Conservation (phyloP, 2,113 vertebrate species). For the Stegastes partitus region DNA sequence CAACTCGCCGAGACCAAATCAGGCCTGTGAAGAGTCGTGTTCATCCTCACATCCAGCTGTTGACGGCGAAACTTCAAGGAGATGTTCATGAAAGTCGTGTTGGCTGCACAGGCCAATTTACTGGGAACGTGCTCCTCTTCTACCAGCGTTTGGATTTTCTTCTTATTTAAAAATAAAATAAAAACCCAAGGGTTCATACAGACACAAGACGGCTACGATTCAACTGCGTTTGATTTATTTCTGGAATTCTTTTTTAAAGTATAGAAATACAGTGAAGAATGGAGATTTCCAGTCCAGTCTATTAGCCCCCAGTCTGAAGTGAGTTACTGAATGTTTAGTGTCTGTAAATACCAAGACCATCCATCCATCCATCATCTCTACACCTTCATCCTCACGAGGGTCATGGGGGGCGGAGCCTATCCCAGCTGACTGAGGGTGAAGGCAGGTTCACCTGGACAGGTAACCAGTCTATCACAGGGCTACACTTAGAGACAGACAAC, state of each 20-base stretch:
- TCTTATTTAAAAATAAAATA: too few relatives aligned
- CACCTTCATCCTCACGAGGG: too few relatives aligned
- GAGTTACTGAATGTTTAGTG: too few relatives aligned
- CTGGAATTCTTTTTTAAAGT: neutral
- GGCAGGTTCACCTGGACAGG: too few relatives aligned
- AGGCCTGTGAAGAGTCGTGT: slow-evolving; percentile 9
- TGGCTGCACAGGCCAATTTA: slow-evolving; percentile 43
- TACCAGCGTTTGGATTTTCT: slow-evolving; percentile 5
- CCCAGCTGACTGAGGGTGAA: too few relatives aligned
- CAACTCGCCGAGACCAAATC: slow-evolving; percentile 44
- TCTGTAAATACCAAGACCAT: too few relatives aligned
- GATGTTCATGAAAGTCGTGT: slow-evolving; percentile 42
- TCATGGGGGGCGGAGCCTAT: too few relatives aligned
- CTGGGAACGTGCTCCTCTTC: slow-evolving; percentile 27
- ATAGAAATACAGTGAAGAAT: neutral
- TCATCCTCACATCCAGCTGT: slow-evolving; percentile 31
- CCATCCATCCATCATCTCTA: too few relatives aligned
- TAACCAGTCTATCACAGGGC: too few relatives aligned
- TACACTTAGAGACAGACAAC: too few relatives aligned
- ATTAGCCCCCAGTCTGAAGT: too few relatives aligned
- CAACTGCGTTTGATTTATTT: neutral
- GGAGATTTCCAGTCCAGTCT: too few relatives aligned
- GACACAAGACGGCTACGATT: neutral
- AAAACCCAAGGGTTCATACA: neutral
- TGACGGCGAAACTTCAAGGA: slow-evolving; percentile 49